Evolutionary conservation across 1,140 invertebrate genomes (phyloP).

Genomic region (Acromyrmex heyeri): DNA sequence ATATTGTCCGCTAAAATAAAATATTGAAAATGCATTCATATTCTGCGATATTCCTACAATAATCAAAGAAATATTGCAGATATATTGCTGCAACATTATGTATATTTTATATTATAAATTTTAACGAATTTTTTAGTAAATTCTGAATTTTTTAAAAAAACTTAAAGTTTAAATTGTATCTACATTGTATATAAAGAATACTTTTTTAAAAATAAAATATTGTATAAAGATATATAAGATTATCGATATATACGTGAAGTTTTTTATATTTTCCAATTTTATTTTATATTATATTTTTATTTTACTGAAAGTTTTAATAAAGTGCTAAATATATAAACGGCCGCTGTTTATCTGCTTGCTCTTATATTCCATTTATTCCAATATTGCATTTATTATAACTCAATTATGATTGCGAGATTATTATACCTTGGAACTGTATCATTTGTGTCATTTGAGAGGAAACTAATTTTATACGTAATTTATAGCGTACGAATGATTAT

Average conservation of each 20-base stretch:
- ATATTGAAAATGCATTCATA: too few relatives aligned
- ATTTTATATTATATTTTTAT: not conserved
- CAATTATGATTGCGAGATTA: not conserved
- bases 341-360: not conserved
- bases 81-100: too few relatives aligned
- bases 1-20: too few relatives aligned
- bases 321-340: not conserved
- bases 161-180: too few relatives aligned
- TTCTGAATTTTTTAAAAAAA: too few relatives aligned
- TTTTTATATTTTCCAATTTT: slow-evolving; percentile 1
- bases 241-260: not conserved
- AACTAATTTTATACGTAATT: slow-evolving; percentile 3
- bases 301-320: not conserved
- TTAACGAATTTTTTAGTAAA: too few relatives aligned
- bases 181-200: too few relatives aligned
- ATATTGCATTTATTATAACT: not conserved
- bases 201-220: too few relatives aligned
- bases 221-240: slow-evolving; percentile 9
- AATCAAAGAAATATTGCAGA: too few relatives aligned
- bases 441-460: not conserved
- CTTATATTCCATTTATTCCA: not conserved
- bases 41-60: too few relatives aligned
- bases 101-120: too few relatives aligned
- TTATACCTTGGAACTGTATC: not conserved
- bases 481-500: not conserved